Evolutionary conservation across 2,113 vertebrate genomes (phyloP).

Genomic region (Eptesicus fuscus): DNA sequence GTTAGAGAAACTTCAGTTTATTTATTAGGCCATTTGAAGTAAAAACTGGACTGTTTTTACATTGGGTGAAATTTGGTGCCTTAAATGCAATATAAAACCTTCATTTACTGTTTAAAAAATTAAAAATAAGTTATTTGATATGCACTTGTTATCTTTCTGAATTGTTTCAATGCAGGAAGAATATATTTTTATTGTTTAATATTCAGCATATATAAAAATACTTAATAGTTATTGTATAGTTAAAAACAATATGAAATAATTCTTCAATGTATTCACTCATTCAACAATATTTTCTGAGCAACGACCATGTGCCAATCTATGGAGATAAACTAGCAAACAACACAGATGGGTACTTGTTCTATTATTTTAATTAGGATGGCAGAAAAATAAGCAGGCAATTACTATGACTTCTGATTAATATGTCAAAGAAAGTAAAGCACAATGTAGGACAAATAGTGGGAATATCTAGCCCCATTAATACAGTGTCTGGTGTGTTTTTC

Average conservation of each 20-base stretch:
- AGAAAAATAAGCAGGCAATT: background rate
- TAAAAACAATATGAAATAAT: conserved; percentile 2
- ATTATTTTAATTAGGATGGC: background rate
- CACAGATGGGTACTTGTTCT: background rate
- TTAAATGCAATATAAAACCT: background rate
- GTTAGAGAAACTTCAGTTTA: conserved; percentile 6
- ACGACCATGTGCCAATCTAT: background rate
- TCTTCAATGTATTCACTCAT: background rate
- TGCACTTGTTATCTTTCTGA: background rate
- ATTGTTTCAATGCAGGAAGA: background rate
- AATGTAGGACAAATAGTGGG: background rate
- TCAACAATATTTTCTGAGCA: background rate
- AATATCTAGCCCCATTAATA: background rate
- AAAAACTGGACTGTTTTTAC: background rate
- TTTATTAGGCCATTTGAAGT: background rate
- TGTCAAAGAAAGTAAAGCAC: background rate
- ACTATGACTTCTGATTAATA: background rate
- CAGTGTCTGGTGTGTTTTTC: background rate
- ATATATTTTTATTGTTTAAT: background rate
- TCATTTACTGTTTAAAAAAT: background rate
- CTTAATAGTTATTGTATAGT: background rate
- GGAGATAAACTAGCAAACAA: background rate
- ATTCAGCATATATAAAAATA: background rate
- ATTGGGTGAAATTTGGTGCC: background rate
- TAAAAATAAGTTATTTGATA: background rate